Evolutionary conservation across 2,797 vertebrate genomes (phyloP), one percentile per base, ranked within the genome.

Genomic region (Enteromius radiatus): DNA sequence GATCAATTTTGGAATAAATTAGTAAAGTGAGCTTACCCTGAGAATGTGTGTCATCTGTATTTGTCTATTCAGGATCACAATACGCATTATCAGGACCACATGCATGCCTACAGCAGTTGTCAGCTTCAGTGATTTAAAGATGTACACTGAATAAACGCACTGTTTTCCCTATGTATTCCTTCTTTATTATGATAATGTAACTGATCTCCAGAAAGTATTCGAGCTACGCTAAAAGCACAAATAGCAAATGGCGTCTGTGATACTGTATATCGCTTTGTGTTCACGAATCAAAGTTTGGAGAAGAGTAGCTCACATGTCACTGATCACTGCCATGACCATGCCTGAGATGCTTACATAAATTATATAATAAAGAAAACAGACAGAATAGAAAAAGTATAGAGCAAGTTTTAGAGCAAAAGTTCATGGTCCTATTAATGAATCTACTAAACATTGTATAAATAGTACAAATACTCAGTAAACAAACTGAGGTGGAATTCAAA

Each of bases 261-360:
- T 7, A 11, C 26, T 49, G 17, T 21, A 49, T 71, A 9, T 49
- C 26, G 9, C 26, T 49, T 17, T 49, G 19, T 12, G 3, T 12
- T n/a, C 49, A 21, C 45, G 21, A 49, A 11, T 61, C 9, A 49
- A 52, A 21, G 28, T 52, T 14, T 33, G 19, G 28, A 71, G 12
- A 9, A 71, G 26, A 71, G 26, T 9, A 71, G 43, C 31, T 71
- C 69, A 70, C 41, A 28, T 28, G 43, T 31, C 69, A 73, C 43
- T 47, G 69, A 71, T 31, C 26, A 71, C 69, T 21, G 19, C 45
- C 28, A 52, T 73, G 69, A 52, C 21, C 49, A 54, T 54, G 26
- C 26, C 11, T 31, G 69, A 49, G 17, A 49, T 1, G 0, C 26
- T 31, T 1, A 21, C 69, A 71, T 49, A 26, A 26, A 73, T 52